Base-by-base conservation (phyloP, 2,113 vertebrate species). In the Ammospiza caudacuta region DNA sequence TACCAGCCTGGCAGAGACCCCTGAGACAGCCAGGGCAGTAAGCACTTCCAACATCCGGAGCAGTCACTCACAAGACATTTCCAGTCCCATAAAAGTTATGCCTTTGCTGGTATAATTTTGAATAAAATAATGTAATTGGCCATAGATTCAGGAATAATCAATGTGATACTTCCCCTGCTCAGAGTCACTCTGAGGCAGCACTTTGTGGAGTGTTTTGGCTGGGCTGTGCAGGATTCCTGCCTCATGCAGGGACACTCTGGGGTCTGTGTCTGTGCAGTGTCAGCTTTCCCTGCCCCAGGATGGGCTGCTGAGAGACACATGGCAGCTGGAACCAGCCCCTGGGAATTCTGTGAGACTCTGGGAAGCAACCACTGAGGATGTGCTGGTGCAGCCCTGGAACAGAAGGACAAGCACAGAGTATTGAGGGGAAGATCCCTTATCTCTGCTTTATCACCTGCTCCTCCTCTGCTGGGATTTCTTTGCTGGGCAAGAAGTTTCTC, bases 131-230 rank as follows among this genome's bases (percentile, higher is more conserved):
- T 39, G 64, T 19, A n/a, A 81, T 78, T 68, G 6, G 1, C 83
- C 92, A 90, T 84, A 95, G 90, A 94, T 89, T 69, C 68, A 78
- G 15, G 12, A 83, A 57, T 86, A 94, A 96, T 94, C 93, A 81
- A 96, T 92, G 88, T 2, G 8, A 24, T 66, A 62, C 91, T 94
- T 97, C 89, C 94, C 78, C 78, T 81, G 54, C 83, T 82, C 18
- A 35, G 44, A 78, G 87, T 35, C 20, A 24, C 52, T 41, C 63
- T 33, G 75, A 52, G 77, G 85, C 75, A 80, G 70, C 86, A 58
- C 67, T 90, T 82, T 70, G 58, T 11, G 21, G 23, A 54, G 78
- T 0, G 0, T 6, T 16, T 28, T 94, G 94, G 83, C 83, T 83
- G 8, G 35, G 78, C 78, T 4, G 2, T 8, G 78, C 52, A 11